These are phyloP conservation scores for Arnoldichthys spilopterus DNA, from an alignment of 2,797 vertebrate genomes.

Conservation along the genomic window DNA sequence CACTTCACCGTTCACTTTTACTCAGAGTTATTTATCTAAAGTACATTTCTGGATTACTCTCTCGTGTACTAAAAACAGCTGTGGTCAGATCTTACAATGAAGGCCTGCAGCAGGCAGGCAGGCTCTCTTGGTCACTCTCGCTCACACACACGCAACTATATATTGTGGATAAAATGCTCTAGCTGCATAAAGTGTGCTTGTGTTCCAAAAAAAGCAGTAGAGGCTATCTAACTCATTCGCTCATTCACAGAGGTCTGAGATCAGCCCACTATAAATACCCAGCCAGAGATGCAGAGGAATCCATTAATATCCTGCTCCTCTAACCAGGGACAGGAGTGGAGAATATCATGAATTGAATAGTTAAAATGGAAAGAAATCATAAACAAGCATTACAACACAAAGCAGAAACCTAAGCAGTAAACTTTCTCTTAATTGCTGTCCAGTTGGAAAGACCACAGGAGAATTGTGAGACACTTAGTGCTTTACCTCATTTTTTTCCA, in stretches of 20 bases:
- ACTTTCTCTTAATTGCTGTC: neutral
- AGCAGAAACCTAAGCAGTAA: neutral
- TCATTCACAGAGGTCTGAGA: slow-evolving; percentile 69
- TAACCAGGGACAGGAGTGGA: neutral
- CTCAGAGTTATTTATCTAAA: slow-evolving; percentile 43
- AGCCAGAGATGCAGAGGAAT: slow-evolving; percentile 74
- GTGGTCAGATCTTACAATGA: slow-evolving; percentile 26
- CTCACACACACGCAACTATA: no score
- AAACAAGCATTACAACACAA: neutral
- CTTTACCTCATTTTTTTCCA: slow-evolving; percentile 97
- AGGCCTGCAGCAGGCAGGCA: neutral
- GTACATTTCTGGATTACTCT: slow-evolving; percentile 8
- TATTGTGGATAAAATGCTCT: no score
- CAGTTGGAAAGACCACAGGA: neutral
- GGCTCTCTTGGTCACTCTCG: neutral
- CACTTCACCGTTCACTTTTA: neutral
- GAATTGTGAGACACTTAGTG: slow-evolving; percentile 33
- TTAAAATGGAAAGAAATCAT: neutral
- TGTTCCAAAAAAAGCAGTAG: no score
- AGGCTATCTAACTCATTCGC: neutral
- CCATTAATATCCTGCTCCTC: slow-evolving; percentile 74
- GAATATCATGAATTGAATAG: neutral
- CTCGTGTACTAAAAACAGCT: slow-evolving; percentile 13
- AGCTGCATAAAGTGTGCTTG: no score
- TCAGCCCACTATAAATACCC: slow-evolving; percentile 84